Percentiles rank a stretch among this genome's conserved stretches.
phyloP scores from a whole-genome alignment of 1,140 invertebrate genomes.

The Hyphantria cunea region DNA sequence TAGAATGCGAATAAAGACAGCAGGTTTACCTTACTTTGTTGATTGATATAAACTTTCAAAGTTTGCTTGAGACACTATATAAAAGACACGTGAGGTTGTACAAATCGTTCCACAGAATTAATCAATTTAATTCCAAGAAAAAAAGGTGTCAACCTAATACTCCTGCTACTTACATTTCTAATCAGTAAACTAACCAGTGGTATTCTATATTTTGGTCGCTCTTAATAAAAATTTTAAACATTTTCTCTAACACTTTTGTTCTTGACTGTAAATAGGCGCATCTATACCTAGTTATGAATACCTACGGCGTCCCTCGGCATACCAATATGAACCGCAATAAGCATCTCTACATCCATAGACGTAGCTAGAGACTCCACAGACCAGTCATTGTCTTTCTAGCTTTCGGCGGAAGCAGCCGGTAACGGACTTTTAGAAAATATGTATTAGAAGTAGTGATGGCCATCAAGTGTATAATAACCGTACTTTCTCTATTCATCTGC shows the following conservation, averaged over 20 bases:
- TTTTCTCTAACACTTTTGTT: neutral
- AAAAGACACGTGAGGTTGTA: too few relatives aligned
- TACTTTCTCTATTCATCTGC: conserved; percentile 43
- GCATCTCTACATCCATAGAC: neutral
- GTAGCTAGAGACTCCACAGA: neutral
- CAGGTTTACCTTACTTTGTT: too few relatives aligned
- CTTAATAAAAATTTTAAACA: too few relatives aligned
- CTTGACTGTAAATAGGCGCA: neutral
- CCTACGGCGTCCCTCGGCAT: conserved; percentile 10
- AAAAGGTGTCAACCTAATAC: too few relatives aligned
- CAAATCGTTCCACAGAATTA: too few relatives aligned
- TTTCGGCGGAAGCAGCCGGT: neutral
- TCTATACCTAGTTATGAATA: neutral
- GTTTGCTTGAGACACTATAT: too few relatives aligned
- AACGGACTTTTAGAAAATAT: neutral
- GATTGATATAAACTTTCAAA: too few relatives aligned
- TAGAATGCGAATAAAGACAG: too few relatives aligned
- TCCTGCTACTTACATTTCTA: too few relatives aligned
- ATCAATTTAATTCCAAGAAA: too few relatives aligned
- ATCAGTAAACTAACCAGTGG: too few relatives aligned
- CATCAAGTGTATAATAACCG: conserved; percentile 30
- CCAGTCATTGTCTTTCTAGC: conserved; percentile 11
- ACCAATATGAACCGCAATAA: conserved; percentile 12
- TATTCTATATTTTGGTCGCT: too few relatives aligned
- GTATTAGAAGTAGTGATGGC: conserved; percentile 31